Conservation (phyloP, 2,113 vertebrate genomes). For the Dermatemys mawii region DNA sequence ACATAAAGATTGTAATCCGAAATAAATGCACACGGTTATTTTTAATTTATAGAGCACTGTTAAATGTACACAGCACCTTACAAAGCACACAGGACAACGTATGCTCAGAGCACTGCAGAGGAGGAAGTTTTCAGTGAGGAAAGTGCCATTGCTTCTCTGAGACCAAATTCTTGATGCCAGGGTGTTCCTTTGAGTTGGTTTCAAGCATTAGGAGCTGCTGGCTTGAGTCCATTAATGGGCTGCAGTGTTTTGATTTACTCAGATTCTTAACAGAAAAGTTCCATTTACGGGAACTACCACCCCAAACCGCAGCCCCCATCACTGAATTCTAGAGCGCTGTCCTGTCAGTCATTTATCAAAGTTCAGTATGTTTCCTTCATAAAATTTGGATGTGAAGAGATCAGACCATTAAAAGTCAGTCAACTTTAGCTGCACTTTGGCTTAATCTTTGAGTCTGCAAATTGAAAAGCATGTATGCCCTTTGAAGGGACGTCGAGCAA, state of each 20-base stretch:
- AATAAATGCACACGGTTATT: background rate
- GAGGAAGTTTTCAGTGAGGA: background rate
- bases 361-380: background rate
- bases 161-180: background rate
- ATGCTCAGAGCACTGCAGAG: background rate
- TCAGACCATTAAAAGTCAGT: background rate
- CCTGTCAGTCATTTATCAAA: background rate
- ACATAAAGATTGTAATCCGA: background rate
- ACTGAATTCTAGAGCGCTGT: background rate
- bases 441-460: background rate
- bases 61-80: constrained; percentile 2
- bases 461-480: background rate
- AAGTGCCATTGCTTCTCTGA: background rate
- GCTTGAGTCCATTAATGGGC: background rate
- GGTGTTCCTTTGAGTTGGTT: background rate
- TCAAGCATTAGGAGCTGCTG: background rate
- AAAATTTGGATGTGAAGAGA: background rate
- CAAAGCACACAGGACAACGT: background rate
- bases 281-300: background rate
- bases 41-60: background rate
- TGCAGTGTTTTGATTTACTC: background rate
- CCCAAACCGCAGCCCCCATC: background rate
- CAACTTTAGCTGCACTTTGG: background rate
- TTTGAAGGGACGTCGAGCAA: background rate
- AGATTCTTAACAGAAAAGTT: background rate